Conservation (phyloP, 2,888 invertebrate species). For the Trilocha varians region DNA sequence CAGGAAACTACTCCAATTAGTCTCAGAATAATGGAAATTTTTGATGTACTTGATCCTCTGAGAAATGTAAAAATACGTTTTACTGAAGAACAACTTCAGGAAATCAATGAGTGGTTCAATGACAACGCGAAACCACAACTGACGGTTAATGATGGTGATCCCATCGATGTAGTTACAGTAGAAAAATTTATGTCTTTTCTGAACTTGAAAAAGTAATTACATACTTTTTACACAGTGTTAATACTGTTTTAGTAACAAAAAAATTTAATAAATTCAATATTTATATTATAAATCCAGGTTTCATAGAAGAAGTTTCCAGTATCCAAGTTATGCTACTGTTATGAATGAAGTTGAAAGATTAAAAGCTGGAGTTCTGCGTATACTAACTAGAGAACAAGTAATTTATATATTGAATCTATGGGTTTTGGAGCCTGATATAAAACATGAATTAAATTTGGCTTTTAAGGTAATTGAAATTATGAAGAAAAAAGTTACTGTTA, state of each 20-base stretch:
- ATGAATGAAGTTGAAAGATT: conserved; percentile 47
- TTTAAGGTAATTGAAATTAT: conserved; percentile 51
- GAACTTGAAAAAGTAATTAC: conserved; percentile 43
- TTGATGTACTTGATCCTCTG: conserved; percentile 40
- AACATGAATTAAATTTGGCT: conserved; percentile 50
- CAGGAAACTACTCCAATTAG: no score
- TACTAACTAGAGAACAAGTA: conserved; percentile 49
- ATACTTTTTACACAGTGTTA: background rate
- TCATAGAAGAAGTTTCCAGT: conserved; percentile 49
- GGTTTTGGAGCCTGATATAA: conserved; percentile 38
- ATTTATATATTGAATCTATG: conserved; percentile 48
- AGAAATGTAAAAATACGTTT: conserved; percentile 33
- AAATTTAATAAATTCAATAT: no score
- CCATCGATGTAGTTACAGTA: conserved; percentile 43
- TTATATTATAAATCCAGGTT: conserved; percentile 28
- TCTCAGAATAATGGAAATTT: conserved; percentile 34
- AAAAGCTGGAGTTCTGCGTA: conserved; percentile 33
- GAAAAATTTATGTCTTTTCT: conserved; percentile 43
- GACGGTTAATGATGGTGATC: conserved; percentile 33
- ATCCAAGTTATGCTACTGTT: conserved; percentile 50
- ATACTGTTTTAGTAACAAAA: no score
- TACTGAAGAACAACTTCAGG: conserved; percentile 40
- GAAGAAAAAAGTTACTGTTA: no score
- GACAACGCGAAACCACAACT: conserved; percentile 36
- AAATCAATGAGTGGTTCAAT: conserved; percentile 47